Evolutionary conservation across 2,888 invertebrate species (phyloP).

Genomic region (Cerceris ruficornis): DNA sequence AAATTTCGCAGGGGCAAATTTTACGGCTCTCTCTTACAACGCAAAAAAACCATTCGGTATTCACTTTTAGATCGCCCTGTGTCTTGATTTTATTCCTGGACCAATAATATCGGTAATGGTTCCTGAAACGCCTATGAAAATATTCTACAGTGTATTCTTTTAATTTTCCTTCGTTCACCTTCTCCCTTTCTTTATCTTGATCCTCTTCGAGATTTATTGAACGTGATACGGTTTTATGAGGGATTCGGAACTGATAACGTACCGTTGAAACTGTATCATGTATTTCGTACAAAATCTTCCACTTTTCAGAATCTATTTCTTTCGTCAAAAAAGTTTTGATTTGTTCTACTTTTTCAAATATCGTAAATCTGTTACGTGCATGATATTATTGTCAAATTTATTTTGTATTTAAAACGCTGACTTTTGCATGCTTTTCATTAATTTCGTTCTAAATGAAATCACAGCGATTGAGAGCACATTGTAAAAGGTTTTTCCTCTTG

Average conservation of each 20-base stretch:
- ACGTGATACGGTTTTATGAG: neutral
- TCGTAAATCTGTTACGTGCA: too few relatives aligned
- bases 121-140: neutral
- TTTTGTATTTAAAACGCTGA: too few relatives aligned
- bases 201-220: neutral
- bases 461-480: too few relatives aligned
- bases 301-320: too few relatives aligned
- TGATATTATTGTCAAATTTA: too few relatives aligned
- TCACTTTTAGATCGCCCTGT: constrained; percentile 34
- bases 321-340: too few relatives aligned
- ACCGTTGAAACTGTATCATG: neutral
- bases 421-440: too few relatives aligned
- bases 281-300: neutral
- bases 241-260: neutral
- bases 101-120: constrained; percentile 34
- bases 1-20: constrained; percentile 75
- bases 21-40: constrained; percentile 47
- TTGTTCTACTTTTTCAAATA: too few relatives aligned
- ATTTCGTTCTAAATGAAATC: too few relatives aligned
- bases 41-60: constrained; percentile 8
- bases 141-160: neutral
- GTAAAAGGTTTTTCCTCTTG: too few relatives aligned
- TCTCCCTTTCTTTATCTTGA: neutral
- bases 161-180: neutral
- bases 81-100: constrained; percentile 42